phyloP scores from a whole-genome alignment of 1,140 invertebrate genomes.

The Brachionus manjavacas region DNA sequence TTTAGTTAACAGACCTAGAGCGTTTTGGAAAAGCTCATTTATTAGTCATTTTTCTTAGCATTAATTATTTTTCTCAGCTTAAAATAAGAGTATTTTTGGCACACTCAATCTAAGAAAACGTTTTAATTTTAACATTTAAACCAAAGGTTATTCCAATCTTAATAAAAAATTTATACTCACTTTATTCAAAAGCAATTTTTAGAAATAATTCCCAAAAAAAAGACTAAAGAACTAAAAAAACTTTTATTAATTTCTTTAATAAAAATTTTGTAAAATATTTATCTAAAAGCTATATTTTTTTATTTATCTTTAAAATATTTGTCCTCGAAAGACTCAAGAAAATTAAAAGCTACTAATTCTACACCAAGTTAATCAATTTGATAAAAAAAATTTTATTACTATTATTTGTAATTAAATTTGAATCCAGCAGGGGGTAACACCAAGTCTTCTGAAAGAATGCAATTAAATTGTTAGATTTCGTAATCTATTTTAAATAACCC shows the following conservation, averaged over 20 bases:
- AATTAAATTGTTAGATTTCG: background rate
- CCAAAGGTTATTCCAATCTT: background rate
- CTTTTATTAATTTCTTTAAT: too few relatives aligned
- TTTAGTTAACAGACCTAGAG: background rate
- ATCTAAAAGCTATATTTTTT: background rate
- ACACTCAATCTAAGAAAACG: background rate
- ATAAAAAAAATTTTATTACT: background rate
- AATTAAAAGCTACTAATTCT: background rate
- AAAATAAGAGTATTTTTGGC: background rate
- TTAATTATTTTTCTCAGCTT: background rate
- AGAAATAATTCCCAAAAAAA: too few relatives aligned
- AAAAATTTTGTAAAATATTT: background rate
- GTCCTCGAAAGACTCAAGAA: background rate
- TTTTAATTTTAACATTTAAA: background rate
- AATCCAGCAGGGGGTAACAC: background rate
- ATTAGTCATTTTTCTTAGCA: background rate
- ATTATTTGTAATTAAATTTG: background rate
- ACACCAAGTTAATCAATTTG: background rate
- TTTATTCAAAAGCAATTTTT: too few relatives aligned
- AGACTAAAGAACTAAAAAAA: too few relatives aligned
- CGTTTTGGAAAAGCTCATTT: background rate
- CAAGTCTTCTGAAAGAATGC: background rate
- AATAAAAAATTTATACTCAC: background rate
- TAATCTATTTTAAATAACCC: background rate
- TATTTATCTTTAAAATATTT: background rate